These are phyloP conservation scores for Tipula unca DNA, from an alignment of 2,888 invertebrate genomes.

Conservation along the genomic window DNA sequence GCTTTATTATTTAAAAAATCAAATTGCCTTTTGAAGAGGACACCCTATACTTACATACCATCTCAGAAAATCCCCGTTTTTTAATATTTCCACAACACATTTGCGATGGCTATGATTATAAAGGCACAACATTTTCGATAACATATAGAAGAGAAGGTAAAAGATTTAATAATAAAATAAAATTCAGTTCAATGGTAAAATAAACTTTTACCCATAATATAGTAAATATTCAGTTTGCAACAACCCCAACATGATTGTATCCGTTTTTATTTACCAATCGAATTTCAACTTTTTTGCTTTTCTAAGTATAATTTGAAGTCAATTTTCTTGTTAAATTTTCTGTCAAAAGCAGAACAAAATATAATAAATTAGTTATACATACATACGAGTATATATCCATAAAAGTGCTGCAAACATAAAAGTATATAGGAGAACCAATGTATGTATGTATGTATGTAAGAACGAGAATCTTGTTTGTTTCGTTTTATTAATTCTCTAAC, in stretches of 20 bases:
- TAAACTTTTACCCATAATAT: neutral
- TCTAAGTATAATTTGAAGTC: neutral
- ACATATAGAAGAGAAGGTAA: too few relatives aligned
- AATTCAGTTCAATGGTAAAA: neutral
- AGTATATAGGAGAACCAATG: neutral
- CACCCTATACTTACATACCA: too few relatives aligned
- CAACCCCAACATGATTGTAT: neutral
- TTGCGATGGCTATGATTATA: too few relatives aligned
- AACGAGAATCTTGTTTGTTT: neutral
- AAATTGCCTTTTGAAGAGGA: too few relatives aligned
- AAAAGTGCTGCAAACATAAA: neutral
- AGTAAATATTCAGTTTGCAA: neutral
- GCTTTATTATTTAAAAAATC: too few relatives aligned
- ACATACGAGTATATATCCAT: neutral
- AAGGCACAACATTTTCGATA: too few relatives aligned
- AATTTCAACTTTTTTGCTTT: neutral
- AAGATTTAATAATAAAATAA: neutral
- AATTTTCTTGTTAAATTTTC: constrained; percentile 17
- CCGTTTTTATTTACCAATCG: neutral
- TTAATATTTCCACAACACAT: too few relatives aligned
- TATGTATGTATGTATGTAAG: too few relatives aligned
- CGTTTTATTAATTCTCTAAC: neutral
- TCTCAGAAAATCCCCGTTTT: too few relatives aligned
- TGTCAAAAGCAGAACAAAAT: constrained; percentile 2
- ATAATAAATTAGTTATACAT: neutral